Conservation (phyloP, 2,888 invertebrate species). For the Isoperla grammatica region DNA sequence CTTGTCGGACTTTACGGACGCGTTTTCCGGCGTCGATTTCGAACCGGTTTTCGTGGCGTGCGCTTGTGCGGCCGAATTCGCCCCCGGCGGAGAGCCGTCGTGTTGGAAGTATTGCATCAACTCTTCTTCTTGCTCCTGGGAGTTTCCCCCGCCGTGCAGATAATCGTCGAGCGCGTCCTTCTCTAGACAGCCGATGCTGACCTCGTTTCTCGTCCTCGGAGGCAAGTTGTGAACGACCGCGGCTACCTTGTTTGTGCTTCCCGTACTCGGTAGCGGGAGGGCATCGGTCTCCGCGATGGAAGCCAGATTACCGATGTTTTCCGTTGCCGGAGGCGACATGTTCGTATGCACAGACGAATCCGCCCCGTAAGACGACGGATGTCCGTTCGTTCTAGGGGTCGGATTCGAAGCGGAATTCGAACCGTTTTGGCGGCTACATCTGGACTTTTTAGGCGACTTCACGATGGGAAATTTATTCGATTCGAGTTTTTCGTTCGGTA, state of each 20-base stretch:
- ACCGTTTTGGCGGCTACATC: too few species aligned
- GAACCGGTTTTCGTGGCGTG: neutral
- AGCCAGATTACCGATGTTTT: slow-evolving; percentile 26
- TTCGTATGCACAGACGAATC: too few species aligned
- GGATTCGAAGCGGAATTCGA: too few species aligned
- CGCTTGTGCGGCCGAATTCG: neutral
- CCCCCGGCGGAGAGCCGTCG: slow-evolving; percentile 33
- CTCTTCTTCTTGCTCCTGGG: slow-evolving; percentile 79
- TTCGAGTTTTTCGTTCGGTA: neutral
- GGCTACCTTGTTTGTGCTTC: slow-evolving; percentile 30
- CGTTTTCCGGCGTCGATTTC: slow-evolving; percentile 10
- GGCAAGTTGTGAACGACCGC: neutral
- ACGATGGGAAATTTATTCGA: too few species aligned
- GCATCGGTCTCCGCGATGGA: slow-evolving; percentile 27
- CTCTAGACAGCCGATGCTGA: slow-evolving; percentile 46
- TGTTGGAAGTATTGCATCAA: slow-evolving; percentile 75
- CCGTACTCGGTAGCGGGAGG: slow-evolving; percentile 34
- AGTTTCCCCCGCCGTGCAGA: slow-evolving; percentile 66
- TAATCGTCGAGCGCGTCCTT: slow-evolving; percentile 79
- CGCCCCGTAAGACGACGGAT: too few species aligned
- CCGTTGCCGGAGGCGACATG: slow-evolving; percentile 1
- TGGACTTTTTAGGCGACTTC: too few species aligned
- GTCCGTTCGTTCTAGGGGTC: too few species aligned
- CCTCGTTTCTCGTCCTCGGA: slow-evolving; percentile 19
- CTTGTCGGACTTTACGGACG: slow-evolving; percentile 52